phyloP scores from a whole-genome alignment of 2,888 invertebrate genomes.

The Dynastes grantii region DNA sequence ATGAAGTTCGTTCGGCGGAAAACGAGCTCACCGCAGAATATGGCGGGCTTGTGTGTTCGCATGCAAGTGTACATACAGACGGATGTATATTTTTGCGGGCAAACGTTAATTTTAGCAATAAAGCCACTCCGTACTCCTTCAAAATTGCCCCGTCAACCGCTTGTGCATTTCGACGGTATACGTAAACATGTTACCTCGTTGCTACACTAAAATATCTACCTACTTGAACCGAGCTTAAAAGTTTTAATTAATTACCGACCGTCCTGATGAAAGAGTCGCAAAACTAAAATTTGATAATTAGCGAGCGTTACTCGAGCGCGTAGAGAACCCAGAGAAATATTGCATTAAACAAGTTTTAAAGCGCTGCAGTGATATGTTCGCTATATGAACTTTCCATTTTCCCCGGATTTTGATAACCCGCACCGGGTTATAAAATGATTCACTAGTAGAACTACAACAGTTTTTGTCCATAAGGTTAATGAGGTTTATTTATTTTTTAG shows the following conservation, averaged over 20 bases:
- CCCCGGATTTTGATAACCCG: too few species aligned
- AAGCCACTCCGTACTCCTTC: background rate
- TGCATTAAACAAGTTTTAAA: slow-evolving; percentile 9
- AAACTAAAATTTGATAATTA: slow-evolving; percentile 44
- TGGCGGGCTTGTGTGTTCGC: background rate
- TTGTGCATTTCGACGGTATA: slow-evolving; percentile 10
- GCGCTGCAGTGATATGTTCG: slow-evolving; percentile 23
- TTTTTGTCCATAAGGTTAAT: slow-evolving; percentile 1
- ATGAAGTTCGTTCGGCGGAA: slow-evolving; percentile 22
- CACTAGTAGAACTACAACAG: background rate
- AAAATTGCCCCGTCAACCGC: background rate
- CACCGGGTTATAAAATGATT: too few species aligned
- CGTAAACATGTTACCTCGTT: slow-evolving; percentile 9
- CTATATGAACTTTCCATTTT: slow-evolving; percentile 7
- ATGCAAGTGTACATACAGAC: background rate
- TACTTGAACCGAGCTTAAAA: slow-evolving; percentile 32
- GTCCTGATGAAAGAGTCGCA: slow-evolving; percentile 40
- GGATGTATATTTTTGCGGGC: background rate
- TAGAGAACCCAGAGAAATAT: background rate
- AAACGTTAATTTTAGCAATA: background rate
- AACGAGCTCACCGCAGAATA: slow-evolving; percentile 28
- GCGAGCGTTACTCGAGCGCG: slow-evolving; percentile 2
- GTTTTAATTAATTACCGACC: slow-evolving; percentile 41
- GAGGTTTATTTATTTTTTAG: background rate
- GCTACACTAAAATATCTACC: background rate